These are phyloP conservation scores for Macrotus californicus DNA, from an alignment of 2,113 vertebrate genomes.

Conservation along the genomic window DNA sequence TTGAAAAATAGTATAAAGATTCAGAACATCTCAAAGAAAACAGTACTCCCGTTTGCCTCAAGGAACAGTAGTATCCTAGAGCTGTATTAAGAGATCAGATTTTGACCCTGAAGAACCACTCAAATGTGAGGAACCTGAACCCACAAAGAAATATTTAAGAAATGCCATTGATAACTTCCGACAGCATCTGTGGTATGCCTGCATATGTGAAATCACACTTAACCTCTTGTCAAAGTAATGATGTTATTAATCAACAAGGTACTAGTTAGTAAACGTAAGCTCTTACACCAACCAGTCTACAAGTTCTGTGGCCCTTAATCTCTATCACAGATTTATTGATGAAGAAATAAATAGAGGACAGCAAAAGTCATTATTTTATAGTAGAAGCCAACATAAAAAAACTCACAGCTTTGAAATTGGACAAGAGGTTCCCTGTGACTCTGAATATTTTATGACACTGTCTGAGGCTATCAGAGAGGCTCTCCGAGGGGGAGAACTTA, in stretches of 20 bases:
- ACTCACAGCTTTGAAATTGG: constrained; percentile 84
- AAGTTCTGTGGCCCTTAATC: constrained; percentile 73
- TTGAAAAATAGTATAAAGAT: constrained; percentile 44
- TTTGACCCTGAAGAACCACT: not conserved
- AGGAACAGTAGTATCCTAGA: not conserved
- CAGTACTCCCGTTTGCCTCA: constrained; percentile 58
- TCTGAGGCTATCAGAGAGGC: constrained; percentile 81
- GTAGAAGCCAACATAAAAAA: constrained; percentile 89
- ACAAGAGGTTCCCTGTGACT: constrained; percentile 86
- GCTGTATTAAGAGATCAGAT: not conserved
- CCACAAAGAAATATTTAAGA: constrained; percentile 72
- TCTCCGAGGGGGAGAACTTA: constrained; percentile 77
- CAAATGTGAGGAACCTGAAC: not conserved
- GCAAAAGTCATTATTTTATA: constrained; percentile 86
- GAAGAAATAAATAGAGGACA: constrained; percentile 89
- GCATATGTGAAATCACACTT: constrained; percentile 74
- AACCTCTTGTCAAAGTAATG: constrained; percentile 84
- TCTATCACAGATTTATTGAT: constrained; percentile 83
- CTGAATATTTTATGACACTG: constrained; percentile 91
- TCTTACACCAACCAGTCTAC: constrained; percentile 81
- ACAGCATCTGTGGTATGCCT: constrained; percentile 76
- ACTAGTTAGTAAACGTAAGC: constrained; percentile 84
- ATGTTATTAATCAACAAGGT: constrained; percentile 83
- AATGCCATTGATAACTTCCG: constrained; percentile 61
- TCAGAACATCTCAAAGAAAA: constrained; percentile 61